These are phyloP conservation scores for Oplegnathus fasciatus DNA, from an alignment of 2,113 vertebrate species.

Conservation along the genomic window DNA sequence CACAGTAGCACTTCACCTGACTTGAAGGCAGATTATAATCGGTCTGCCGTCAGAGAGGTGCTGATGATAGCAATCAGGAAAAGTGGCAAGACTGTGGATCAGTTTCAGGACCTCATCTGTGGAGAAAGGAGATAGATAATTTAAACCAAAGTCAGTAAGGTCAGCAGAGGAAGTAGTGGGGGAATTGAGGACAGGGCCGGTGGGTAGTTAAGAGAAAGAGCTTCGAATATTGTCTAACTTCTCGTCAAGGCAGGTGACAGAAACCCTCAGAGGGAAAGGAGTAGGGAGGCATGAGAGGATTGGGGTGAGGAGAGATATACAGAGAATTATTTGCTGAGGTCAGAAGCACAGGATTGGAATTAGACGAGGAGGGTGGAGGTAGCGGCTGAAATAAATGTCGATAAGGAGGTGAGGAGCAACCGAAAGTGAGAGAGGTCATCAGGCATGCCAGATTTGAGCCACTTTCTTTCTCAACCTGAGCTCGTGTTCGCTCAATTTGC, in stretches of 20 bases:
- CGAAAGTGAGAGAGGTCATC: constrained; percentile 68
- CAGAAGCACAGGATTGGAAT: constrained; percentile 44
- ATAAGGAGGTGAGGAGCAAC: constrained; percentile 56
- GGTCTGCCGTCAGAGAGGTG: constrained; percentile 53
- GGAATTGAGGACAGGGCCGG: constrained; percentile 42
- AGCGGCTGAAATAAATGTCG: constrained; percentile 56
- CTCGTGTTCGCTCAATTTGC: constrained; percentile 69
- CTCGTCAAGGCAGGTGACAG: constrained; percentile 31
- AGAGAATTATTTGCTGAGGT: constrained; percentile 52
- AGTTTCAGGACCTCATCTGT: constrained; percentile 68
- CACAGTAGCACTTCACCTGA: constrained; percentile 49
- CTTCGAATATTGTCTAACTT: constrained; percentile 32
- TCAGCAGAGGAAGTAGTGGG: constrained; percentile 43
- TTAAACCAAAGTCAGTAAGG: constrained; percentile 63
- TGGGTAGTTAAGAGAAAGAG: constrained; percentile 34
- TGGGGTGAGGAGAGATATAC: constrained; percentile 9
- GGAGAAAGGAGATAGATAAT: constrained; percentile 62
- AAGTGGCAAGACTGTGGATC: constrained; percentile 66
- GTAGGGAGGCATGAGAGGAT: constrained; percentile 28
- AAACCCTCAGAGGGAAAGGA: constrained; percentile 22
- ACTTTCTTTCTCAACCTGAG: constrained; percentile 51
- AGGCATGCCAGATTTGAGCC: constrained; percentile 60
- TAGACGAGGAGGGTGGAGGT: constrained; percentile 37
- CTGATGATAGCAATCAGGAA: constrained; percentile 74
- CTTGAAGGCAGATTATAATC: constrained; percentile 68